Evolutionary conservation across 2,797 vertebrate species (phyloP).

Genomic region (Enteromius unitaeniatus): DNA sequence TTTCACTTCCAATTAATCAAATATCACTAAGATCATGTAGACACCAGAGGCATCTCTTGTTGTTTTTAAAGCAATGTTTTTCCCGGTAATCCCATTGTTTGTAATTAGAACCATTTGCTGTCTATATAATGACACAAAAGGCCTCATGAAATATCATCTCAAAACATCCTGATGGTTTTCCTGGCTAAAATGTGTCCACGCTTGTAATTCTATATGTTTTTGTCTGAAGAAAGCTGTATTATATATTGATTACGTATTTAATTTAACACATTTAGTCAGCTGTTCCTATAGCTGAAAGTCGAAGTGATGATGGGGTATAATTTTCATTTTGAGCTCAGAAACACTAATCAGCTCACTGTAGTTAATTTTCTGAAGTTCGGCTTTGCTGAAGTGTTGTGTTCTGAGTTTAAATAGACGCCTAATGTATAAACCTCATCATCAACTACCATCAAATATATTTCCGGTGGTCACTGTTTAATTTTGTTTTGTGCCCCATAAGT

Average conservation of each 20-base stretch:
- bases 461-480: background rate
- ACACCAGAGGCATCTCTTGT: background rate
- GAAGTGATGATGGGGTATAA: background rate
- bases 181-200: background rate
- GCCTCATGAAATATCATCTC: conserved; percentile 10
- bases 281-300: background rate
- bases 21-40: background rate
- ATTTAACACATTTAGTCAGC: conserved; percentile 25
- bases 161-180: background rate
- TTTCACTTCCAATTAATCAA: background rate
- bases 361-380: background rate
- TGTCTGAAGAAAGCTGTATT: background rate
- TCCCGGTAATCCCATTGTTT: background rate
- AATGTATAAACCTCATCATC: background rate
- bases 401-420: background rate
- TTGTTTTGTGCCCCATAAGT: no score
- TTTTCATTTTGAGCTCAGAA: background rate
- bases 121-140: background rate
- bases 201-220: conserved; percentile 7
- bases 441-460: background rate
- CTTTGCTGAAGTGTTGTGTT: background rate
- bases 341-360: background rate
- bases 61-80: background rate
- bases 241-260: conserved; percentile 24
- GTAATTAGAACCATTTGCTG: background rate